Evolutionary conservation across 1,140 invertebrate genomes (phyloP).

Genomic region (Catajapyx aquilonaris): DNA sequence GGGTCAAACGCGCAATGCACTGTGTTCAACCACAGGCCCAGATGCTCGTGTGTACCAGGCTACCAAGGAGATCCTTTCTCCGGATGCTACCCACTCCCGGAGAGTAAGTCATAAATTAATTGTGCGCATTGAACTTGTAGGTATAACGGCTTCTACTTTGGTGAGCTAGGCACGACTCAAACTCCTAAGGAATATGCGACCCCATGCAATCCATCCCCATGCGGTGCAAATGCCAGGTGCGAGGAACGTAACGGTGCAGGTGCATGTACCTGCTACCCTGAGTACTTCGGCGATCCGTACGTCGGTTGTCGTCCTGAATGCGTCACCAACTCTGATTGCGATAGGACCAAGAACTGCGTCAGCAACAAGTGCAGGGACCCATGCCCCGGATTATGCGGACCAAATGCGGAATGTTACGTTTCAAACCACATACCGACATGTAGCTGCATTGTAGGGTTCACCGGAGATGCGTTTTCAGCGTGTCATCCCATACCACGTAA

Average conservation of each 20-base stretch:
- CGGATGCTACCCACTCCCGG: conserved; percentile 37
- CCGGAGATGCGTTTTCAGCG: conserved; percentile 42
- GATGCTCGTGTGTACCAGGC: neutral
- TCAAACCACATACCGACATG: conserved; percentile 54
- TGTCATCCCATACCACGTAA: conserved; percentile 26
- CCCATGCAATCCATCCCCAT: conserved; percentile 50
- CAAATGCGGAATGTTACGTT: conserved; percentile 53
- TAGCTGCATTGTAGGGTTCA: conserved; percentile 44
- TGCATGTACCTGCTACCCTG: conserved; percentile 47
- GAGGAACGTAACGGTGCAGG: conserved; percentile 48
- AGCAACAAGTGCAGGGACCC: conserved; percentile 65
- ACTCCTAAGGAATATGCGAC: conserved; percentile 12
- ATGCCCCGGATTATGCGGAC: conserved; percentile 52
- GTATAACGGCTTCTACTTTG: conserved; percentile 1
- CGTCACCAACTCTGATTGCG: conserved; percentile 59
- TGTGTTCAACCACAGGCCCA: conserved; percentile 25
- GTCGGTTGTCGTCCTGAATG: conserved; percentile 50
- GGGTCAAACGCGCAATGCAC: conserved; percentile 20
- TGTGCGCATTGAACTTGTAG: too few species aligned
- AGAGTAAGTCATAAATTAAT: too few species aligned
- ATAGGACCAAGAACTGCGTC: conserved; percentile 44
- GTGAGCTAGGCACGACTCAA: conserved; percentile 9
- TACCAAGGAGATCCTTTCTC: conserved; percentile 36
- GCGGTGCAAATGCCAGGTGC: conserved; percentile 56
- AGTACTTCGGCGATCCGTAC: conserved; percentile 57